Percentiles rank a stretch among this genome's conserved stretches.
Evolutionary conservation across 2,888 invertebrate species (phyloP).

Genomic region (Tenthredo mesomela): DNA sequence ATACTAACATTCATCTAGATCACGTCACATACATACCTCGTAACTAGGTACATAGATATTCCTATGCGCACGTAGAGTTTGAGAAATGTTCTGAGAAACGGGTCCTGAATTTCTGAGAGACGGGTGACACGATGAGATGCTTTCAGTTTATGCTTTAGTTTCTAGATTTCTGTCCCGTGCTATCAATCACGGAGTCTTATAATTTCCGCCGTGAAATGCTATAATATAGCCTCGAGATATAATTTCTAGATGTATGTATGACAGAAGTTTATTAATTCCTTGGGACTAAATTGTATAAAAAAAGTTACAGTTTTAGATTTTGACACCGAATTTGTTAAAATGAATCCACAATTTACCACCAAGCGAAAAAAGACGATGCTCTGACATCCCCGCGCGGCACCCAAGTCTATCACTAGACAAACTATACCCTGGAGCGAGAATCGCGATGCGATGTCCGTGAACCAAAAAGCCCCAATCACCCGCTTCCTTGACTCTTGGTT

Average conservation of each 20-base stretch:
- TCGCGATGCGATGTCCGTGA: background rate
- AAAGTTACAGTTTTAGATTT: background rate
- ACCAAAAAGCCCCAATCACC: constrained; percentile 16
- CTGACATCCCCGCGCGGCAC: background rate
- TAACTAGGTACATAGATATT: background rate
- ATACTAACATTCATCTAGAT: background rate
- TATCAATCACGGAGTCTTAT: constrained; percentile 20
- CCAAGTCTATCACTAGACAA: constrained; percentile 21
- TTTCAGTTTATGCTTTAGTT: background rate
- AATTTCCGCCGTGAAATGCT: background rate
- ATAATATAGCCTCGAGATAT: background rate
- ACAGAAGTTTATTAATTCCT: background rate
- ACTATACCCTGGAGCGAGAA: background rate
- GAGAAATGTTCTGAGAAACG: background rate
- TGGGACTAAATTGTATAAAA: background rate
- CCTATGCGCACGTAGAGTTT: background rate
- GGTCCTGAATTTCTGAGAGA: constrained; percentile 6
- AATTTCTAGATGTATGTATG: background rate
- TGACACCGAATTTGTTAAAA: background rate
- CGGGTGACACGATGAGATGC: background rate
- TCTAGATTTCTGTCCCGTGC: background rate
- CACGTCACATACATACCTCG: background rate
- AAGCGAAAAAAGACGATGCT: background rate
- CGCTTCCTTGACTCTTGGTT: background rate
- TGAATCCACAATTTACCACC: background rate